Conservation (phyloP, 2,113 vertebrate species). For the Panthera leo region DNA sequence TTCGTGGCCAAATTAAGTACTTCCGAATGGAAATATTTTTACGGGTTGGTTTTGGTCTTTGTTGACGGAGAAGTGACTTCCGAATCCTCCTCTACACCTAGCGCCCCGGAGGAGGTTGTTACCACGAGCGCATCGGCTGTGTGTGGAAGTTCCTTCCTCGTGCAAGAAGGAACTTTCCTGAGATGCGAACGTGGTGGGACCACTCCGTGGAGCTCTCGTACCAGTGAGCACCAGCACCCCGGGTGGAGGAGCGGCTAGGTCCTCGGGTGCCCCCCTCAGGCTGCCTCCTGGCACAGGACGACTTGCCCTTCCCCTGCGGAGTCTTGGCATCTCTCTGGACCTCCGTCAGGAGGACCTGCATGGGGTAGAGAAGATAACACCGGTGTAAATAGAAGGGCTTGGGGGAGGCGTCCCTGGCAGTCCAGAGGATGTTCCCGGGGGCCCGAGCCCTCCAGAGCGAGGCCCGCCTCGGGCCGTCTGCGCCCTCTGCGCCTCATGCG, state of each 20-base stretch:
- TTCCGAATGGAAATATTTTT: too few species aligned
- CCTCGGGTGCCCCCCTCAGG: not conserved
- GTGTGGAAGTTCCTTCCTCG: not conserved
- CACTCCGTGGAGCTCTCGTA: not conserved
- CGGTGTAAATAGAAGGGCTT: fast-evolving
- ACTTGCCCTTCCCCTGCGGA: not conserved
- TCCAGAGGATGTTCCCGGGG: not conserved
- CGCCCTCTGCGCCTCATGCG: too few species aligned
- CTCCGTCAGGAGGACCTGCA: fast-evolving
- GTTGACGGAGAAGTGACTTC: not conserved
- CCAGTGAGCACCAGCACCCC: too few species aligned
- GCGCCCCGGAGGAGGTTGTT: not conserved
- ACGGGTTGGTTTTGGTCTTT: not conserved
- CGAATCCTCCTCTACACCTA: too few species aligned
- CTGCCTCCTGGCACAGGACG: not conserved
- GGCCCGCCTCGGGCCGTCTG: not conserved
- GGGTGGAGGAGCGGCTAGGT: fast-evolving
- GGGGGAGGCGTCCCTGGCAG: not conserved
- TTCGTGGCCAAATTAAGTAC: not conserved
- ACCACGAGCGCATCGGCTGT: fast-evolving
- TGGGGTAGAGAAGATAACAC: not conserved
- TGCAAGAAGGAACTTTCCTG: too few species aligned
- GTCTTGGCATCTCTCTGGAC: fast-evolving
- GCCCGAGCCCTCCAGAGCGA: not conserved
- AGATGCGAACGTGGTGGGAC: too few species aligned